Evolutionary conservation across 1,140 invertebrate genomes (phyloP).

Genomic region (Colletes gigas): DNA sequence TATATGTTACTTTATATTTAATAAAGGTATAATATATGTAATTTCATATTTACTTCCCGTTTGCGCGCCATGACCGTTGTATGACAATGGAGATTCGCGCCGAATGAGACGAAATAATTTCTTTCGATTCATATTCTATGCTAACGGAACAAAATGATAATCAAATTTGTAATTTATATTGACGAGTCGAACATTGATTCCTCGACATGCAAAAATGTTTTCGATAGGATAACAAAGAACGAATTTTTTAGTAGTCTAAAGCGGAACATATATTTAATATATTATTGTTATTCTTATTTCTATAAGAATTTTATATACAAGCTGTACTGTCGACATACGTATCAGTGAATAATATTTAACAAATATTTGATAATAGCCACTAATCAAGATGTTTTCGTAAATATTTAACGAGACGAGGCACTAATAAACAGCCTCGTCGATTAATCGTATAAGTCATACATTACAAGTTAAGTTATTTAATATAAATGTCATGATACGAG

Average conservation of each 20-base stretch:
- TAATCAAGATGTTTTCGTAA: background rate
- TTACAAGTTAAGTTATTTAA: background rate
- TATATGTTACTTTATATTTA: background rate
- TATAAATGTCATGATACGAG: constrained; percentile 1
- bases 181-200: background rate
- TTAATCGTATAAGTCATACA: constrained; percentile 10
- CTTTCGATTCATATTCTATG: background rate
- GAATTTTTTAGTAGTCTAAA: background rate
- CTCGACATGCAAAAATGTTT: too few species aligned
- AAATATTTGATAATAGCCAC: constrained; percentile 10
- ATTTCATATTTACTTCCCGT: background rate
- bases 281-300: constrained; percentile 27
- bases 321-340: constrained; percentile 8
- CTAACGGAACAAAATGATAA: background rate
- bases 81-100: too few species aligned
- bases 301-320: constrained; percentile 44
- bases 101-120: too few species aligned
- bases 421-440: constrained; percentile 13
- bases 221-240: background rate
- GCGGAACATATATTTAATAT: constrained; percentile 9
- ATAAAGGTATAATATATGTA: background rate
- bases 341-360: background rate
- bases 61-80: background rate
- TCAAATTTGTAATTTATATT: background rate
- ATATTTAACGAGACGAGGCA: background rate